Percentiles rank a stretch among this genome's conserved stretches.
Evolutionary conservation across 30 jellyfish, hydroid and myxozoan genomes (phyloP).

Genomic region (Chrysaora quinquecirrha): DNA sequence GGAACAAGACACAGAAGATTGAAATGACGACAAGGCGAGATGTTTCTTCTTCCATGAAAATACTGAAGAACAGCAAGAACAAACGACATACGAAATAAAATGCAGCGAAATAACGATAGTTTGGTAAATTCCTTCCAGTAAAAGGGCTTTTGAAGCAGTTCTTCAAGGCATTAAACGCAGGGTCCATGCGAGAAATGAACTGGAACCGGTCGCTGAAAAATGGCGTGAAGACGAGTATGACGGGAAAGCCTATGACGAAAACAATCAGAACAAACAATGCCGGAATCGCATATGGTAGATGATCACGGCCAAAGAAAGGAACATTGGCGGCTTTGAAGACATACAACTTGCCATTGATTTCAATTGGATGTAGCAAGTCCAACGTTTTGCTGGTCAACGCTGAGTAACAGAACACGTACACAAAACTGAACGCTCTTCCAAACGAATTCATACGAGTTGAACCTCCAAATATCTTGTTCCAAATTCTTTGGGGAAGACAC

Average conservation of each 20-base stretch:
- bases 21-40: slow-evolving; percentile 74
- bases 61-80: slow-evolving; percentile 53
- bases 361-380: slow-evolving; percentile 68
- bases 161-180: slow-evolving; percentile 67
- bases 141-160: slow-evolving; percentile 72
- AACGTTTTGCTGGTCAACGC: slow-evolving; percentile 83
- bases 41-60: slow-evolving; percentile 64
- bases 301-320: slow-evolving; percentile 54
- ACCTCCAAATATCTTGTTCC: slow-evolving; percentile 56
- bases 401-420: slow-evolving; percentile 73
- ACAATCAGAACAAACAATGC: slow-evolving; percentile 70
- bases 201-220: slow-evolving; percentile 46
- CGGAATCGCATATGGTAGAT: slow-evolving; percentile 52
- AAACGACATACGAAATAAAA: slow-evolving; percentile 86
- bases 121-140: slow-evolving; percentile 24
- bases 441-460: slow-evolving; percentile 66
- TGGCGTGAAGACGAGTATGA: slow-evolving; percentile 82
- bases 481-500: slow-evolving; percentile 49
- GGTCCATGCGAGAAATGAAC: slow-evolving; percentile 65
- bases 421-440: slow-evolving; percentile 95
- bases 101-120: slow-evolving; percentile 74
- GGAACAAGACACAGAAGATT: slow-evolving; percentile 67
- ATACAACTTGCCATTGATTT: slow-evolving; percentile 38
- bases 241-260: slow-evolving; percentile 79
- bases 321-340: slow-evolving; percentile 73